phyloP scores from a whole-genome alignment of 2,888 invertebrate species.

The Piscicola geometra region DNA sequence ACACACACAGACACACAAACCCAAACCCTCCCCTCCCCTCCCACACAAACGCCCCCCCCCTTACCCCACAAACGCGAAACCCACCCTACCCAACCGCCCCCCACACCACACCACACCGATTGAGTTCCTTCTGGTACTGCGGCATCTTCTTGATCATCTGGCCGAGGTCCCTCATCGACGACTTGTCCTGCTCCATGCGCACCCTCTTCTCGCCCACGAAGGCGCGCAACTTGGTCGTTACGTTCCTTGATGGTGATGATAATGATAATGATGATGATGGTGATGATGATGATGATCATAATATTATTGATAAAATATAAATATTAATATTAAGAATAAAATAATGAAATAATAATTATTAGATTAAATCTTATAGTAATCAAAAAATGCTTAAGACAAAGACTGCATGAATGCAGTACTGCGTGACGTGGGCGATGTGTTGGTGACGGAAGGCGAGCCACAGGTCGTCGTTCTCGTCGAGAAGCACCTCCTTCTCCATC shows the following conservation, averaged over 20 bases:
- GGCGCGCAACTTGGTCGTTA: conserved; percentile 95
- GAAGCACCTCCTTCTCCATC: conserved; percentile 62
- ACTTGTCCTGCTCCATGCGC: conserved; percentile 61
- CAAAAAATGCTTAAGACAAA: not conserved
- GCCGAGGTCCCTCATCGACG: conserved; percentile 91
- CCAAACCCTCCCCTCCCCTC: too few species aligned
- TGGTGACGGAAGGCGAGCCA: conserved; percentile 97
- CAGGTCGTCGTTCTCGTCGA: conserved; percentile 97
- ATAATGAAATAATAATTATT: too few species aligned
- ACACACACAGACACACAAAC: too few species aligned
- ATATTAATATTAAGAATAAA: too few species aligned
- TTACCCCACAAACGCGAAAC: too few species aligned
- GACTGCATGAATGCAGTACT: conserved; percentile 56
- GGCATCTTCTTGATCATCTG: conserved; percentile 99
- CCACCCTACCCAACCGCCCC: too few species aligned
- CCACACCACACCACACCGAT: conserved; percentile 62
- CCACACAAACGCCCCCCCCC: too few species aligned
- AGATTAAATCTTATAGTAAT: too few species aligned
- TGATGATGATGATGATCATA: not conserved
- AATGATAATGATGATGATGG: too few species aligned
- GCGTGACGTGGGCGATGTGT: conserved; percentile 96
- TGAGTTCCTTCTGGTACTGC: conserved; percentile 97
- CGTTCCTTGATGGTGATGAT: conserved; percentile 62
- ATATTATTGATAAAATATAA: not conserved
- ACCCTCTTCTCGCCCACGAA: conserved; percentile 69